These are phyloP conservation scores for Procambarus clarkii DNA, from an alignment of 1,140 invertebrate species.

Conservation along the genomic window DNA sequence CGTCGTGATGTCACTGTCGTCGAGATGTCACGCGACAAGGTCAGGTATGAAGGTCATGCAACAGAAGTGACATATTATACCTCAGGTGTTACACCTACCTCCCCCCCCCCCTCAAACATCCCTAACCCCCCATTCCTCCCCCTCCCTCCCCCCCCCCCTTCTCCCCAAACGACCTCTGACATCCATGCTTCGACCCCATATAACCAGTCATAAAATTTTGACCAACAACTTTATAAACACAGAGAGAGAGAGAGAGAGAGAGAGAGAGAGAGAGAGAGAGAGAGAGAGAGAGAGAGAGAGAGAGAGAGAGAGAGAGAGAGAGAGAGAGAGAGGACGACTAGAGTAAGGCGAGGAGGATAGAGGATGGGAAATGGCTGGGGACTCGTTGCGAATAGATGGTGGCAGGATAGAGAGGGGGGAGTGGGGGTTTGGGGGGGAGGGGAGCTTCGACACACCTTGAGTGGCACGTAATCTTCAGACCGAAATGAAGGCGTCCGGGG, in stretches of 20 bases:
- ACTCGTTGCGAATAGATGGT: background rate
- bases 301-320: slow-evolving; percentile 24
- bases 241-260: background rate
- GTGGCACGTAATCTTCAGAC: slow-evolving; percentile 64
- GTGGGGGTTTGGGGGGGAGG: background rate
- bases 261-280: background rate
- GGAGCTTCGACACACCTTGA: slow-evolving; percentile 59
- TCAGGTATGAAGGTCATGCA: too few species aligned
- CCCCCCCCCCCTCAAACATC: too few species aligned
- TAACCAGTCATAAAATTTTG: background rate
- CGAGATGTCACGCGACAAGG: too few species aligned
- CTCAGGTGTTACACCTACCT: too few species aligned
- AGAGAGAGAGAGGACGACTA: background rate
- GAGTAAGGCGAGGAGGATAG: background rate
- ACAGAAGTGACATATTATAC: too few species aligned
- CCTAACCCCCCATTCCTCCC: too few species aligned
- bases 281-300: background rate
- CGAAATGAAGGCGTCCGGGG: slow-evolving; percentile 34
- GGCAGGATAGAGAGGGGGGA: background rate
- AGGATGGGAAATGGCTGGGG: background rate
- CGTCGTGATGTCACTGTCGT: too few species aligned
- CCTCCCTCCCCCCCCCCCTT: too few species aligned
- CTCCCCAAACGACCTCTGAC: too few species aligned
- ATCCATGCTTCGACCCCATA: too few species aligned
- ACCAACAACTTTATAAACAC: background rate